These are phyloP conservation scores for Kuschelorhynchus macadamiae DNA, from an alignment of 2,888 invertebrate genomes.

Conservation along the genomic window DNA sequence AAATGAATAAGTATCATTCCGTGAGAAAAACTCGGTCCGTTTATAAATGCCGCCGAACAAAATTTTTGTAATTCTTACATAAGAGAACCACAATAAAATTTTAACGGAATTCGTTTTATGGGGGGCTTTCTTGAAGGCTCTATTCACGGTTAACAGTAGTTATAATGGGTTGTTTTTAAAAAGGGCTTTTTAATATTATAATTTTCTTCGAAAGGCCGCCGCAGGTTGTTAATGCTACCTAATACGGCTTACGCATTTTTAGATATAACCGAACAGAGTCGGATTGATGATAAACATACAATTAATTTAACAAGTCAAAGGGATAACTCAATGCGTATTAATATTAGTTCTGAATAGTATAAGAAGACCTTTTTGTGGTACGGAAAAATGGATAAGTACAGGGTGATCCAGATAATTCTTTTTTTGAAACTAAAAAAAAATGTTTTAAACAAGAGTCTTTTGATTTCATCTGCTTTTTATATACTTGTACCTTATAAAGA, in stretches of 20 bases:
- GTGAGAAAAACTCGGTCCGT: slow-evolving; percentile 20
- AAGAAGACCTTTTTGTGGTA: no score
- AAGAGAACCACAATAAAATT: slow-evolving; percentile 29
- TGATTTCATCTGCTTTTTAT: no score
- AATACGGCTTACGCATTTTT: slow-evolving; percentile 36
- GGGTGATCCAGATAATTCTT: no score
- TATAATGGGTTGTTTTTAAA: slow-evolving; percentile 39
- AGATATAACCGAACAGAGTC: slow-evolving; percentile 2
- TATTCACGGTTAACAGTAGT: slow-evolving; percentile 17
- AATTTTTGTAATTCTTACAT: slow-evolving; percentile 41
- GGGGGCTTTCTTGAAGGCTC: background rate
- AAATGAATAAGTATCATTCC: slow-evolving; percentile 8
- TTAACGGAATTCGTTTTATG: slow-evolving; percentile 34
- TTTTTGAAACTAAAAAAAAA: no score
- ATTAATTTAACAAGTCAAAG: no score
- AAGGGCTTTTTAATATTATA: slow-evolving; percentile 46
- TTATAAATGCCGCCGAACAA: slow-evolving; percentile 23
- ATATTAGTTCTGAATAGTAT: no score
- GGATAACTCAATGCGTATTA: no score
- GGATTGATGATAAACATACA: no score
- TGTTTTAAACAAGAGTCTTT: no score
- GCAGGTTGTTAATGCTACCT: slow-evolving; percentile 32
- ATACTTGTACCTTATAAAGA: no score
- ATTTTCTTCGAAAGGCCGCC: slow-evolving; percentile 44
- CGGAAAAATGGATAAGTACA: no score